Conservation (phyloP, 2,113 vertebrate species). For the Dendropsophus ebraccatus region DNA sequence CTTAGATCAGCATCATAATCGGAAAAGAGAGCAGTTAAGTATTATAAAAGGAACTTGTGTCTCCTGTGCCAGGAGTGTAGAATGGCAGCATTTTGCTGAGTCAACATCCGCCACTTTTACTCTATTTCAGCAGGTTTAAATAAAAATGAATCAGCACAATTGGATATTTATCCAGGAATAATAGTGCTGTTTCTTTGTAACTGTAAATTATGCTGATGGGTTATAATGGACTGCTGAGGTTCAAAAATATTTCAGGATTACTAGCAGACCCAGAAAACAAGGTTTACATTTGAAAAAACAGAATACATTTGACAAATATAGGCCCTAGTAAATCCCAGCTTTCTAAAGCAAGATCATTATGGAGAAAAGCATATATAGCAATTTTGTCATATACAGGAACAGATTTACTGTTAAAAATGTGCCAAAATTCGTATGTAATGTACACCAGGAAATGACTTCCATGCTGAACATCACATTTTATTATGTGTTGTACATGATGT, state of each 20-base stretch:
- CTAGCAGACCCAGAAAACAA: not conserved
- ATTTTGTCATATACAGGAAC: too few species aligned
- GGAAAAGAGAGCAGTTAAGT: slow-evolving; percentile 16
- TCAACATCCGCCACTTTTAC: slow-evolving; percentile 55
- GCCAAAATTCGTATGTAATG: too few species aligned
- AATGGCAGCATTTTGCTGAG: slow-evolving; percentile 58
- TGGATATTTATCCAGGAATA: slow-evolving; percentile 52
- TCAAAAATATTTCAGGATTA: not conserved
- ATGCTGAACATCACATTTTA: too few species aligned
- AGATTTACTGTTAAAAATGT: too few species aligned
- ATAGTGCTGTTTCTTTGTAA: slow-evolving; percentile 58
- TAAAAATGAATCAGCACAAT: slow-evolving; percentile 64
- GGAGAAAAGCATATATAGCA: too few species aligned
- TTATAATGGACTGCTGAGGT: not conserved
- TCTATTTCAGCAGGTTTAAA: slow-evolving; percentile 63
- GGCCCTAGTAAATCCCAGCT: not conserved
- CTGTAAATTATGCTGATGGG: slow-evolving; percentile 22
- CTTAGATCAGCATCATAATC: not conserved
- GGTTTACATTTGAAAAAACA: not conserved
- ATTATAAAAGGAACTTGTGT: slow-evolving; percentile 15
- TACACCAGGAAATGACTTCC: too few species aligned
- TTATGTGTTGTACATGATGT: too few species aligned
- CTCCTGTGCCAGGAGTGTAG: slow-evolving; percentile 57
- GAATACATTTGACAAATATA: not conserved
- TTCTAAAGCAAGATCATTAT: not conserved